Conservation (phyloP, 2,888 invertebrate species). For the Euclidia mi region DNA sequence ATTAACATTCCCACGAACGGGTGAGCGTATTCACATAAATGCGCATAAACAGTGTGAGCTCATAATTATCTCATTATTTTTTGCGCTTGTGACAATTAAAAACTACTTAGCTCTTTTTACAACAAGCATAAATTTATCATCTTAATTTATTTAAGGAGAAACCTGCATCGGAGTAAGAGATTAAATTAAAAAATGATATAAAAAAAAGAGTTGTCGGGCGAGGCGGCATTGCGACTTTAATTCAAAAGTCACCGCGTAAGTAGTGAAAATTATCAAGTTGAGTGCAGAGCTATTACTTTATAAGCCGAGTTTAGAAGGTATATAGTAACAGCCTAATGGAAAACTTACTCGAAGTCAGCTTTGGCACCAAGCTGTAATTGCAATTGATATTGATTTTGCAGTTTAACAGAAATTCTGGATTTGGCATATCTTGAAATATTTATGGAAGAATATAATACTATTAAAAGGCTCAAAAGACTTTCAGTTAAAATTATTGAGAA, state of each 20-base stretch:
- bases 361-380: too few species aligned
- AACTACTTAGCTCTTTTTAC: conserved; percentile 51
- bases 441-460: too few species aligned
- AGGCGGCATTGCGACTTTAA: conserved; percentile 64
- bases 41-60: conserved; percentile 15
- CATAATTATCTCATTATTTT: conserved; percentile 24
- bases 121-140: conserved; percentile 52
- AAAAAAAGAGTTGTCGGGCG: conserved; percentile 55
- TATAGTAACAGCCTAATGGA: conserved; percentile 34
- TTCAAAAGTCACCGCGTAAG: conserved; percentile 64
- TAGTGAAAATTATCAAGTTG: conserved; percentile 59
- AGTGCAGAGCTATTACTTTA: conserved; percentile 44
- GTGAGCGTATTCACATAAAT: conserved; percentile 18
- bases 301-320: conserved; percentile 50
- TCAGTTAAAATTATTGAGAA: too few species aligned
- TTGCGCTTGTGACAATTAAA: conserved; percentile 39
- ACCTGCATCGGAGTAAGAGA: conserved; percentile 54
- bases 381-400: conserved; percentile 27
- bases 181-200: conserved; percentile 61
- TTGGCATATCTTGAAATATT: background rate
- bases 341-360: conserved; percentile 29
- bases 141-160: conserved; percentile 51
- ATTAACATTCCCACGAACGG: conserved; percentile 38
- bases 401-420: conserved; percentile 10
- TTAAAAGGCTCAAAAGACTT: too few species aligned